Conservation (phyloP, 2,888 invertebrate genomes). For the Brachyptera risi region DNA sequence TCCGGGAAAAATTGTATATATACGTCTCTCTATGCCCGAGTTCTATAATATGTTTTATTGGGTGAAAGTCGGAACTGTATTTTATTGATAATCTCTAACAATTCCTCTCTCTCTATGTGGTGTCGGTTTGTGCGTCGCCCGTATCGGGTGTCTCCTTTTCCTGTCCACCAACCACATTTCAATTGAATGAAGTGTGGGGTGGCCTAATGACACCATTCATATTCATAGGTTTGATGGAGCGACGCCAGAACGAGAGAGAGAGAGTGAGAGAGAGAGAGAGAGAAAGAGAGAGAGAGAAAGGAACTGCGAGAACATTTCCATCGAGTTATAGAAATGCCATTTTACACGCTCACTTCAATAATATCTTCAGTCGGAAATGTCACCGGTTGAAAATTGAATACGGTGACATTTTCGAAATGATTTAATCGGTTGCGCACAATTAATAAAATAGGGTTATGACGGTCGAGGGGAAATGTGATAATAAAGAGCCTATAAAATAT, state of each 20-base stretch:
- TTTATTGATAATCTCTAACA: neutral
- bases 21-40: too few relatives aligned
- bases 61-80: too few relatives aligned
- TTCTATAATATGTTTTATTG: too few relatives aligned
- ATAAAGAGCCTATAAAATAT: too few relatives aligned
- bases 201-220: constrained; percentile 29
- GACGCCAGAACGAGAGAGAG: constrained; percentile 26
- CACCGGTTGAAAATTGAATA: too few relatives aligned
- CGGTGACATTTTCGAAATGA: too few relatives aligned
- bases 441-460: too few relatives aligned
- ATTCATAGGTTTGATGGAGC: constrained; percentile 30
- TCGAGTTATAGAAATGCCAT: neutral
- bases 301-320: neutral
- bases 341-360: neutral
- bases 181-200: constrained; percentile 26
- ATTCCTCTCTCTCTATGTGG: neutral
- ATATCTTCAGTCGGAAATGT: neutral
- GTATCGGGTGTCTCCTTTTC: constrained; percentile 14
- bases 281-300: too few relatives aligned
- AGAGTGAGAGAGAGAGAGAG: too few relatives aligned
- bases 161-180: constrained; percentile 20
- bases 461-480: too few relatives aligned
- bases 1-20: too few relatives aligned
- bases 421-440: too few relatives aligned
- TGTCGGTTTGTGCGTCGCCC: neutral